Conservation (phyloP, 2,113 vertebrate species). For the Perca flavescens region DNA sequence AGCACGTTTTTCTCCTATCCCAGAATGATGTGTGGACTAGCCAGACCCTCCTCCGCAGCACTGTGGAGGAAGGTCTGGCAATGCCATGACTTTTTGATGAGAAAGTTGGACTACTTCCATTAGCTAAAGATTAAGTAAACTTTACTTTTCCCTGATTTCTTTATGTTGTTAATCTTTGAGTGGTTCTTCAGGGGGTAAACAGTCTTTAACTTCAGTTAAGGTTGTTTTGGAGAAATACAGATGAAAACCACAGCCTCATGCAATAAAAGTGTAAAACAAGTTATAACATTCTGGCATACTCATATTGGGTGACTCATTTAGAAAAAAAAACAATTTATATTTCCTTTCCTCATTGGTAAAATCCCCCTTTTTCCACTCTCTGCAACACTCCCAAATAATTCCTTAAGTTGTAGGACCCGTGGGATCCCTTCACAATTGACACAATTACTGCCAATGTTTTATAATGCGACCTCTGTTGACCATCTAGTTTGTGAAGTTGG, state of each 20-base stretch:
- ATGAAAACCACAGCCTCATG: conserved; percentile 19
- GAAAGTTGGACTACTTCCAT: background rate
- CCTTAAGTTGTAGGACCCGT: conserved; percentile 8
- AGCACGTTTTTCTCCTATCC: no score
- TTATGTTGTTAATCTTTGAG: background rate
- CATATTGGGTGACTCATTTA: background rate
- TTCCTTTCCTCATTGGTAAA: conserved; percentile 8
- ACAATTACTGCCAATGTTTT: background rate
- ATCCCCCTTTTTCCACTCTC: background rate
- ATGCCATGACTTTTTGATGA: background rate
- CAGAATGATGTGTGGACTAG: no score
- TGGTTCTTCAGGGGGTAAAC: background rate
- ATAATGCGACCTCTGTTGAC: background rate
- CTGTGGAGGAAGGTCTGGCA: no score
- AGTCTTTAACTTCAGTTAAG: background rate
- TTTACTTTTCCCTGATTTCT: background rate
- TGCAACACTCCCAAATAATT: background rate
- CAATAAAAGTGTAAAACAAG: conserved; percentile 18
- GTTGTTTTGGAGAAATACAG: conserved; percentile 6
- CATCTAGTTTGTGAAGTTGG: background rate
- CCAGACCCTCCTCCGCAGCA: no score
- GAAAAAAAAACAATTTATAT: conserved; percentile 9
- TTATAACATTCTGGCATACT: background rate
- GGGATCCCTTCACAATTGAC: background rate
- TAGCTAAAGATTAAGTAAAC: background rate